phyloP scores from a whole-genome alignment of 2,888 invertebrate species.

The Troides helena region DNA sequence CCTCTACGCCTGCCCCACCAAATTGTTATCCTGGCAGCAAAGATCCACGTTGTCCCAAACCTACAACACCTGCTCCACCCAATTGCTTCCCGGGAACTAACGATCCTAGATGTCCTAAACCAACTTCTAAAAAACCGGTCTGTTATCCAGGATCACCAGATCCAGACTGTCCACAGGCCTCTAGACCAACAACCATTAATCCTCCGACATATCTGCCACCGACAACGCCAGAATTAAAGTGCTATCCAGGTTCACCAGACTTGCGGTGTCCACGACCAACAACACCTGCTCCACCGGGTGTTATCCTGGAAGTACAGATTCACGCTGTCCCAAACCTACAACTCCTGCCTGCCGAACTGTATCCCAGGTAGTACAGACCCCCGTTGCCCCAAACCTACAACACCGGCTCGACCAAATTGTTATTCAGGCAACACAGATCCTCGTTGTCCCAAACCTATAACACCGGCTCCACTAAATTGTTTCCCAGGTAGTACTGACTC shows the following conservation, averaged over 20 bases:
- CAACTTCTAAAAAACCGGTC: background rate
- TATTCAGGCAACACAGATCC: slow-evolving; percentile 33
- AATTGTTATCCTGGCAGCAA: slow-evolving; percentile 30
- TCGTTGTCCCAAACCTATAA: slow-evolving; percentile 1
- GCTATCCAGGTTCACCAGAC: slow-evolving; percentile 36
- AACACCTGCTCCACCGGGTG: too few relatives aligned
- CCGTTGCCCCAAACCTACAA: slow-evolving; percentile 40
- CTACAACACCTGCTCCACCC: background rate
- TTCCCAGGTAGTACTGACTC: too few relatives aligned
- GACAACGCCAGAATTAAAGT: slow-evolving; percentile 36
- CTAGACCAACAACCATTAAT: slow-evolving; percentile 40
- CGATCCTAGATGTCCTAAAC: background rate
- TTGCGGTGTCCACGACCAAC: slow-evolving; percentile 40
- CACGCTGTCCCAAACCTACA: too few relatives aligned
- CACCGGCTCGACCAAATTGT: slow-evolving; percentile 36
- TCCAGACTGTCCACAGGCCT: slow-evolving; percentile 12
- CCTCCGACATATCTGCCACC: slow-evolving; percentile 41
- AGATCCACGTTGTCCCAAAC: slow-evolving; percentile 41
- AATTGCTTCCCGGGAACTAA: background rate
- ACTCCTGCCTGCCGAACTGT: slow-evolving; percentile 42
- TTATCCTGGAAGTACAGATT: too few relatives aligned
- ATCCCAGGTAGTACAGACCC: slow-evolving; percentile 39
- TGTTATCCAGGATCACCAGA: background rate
- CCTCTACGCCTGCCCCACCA: slow-evolving; percentile 43
- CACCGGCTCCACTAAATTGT: background rate